Percentiles rank a stretch among this genome's conserved stretches.
These are phyloP conservation scores for Drosophila mulleri DNA, from an alignment of 2,888 invertebrate genomes.

Conservation along the genomic window DNA sequence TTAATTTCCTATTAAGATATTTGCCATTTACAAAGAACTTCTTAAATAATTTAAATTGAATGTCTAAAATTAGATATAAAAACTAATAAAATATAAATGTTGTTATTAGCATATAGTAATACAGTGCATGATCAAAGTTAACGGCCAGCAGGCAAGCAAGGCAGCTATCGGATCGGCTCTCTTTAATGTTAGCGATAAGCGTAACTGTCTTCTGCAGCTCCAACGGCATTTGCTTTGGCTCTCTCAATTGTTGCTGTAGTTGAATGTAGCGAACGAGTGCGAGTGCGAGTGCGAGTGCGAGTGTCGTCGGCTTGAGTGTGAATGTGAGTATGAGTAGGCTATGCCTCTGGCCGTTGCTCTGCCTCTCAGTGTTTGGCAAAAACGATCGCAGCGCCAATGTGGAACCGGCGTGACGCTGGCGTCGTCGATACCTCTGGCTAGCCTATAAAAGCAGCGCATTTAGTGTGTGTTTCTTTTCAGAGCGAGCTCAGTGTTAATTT, in stretches of 20 bases:
- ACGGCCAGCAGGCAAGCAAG: constrained; percentile 7
- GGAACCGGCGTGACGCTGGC: constrained; percentile 38
- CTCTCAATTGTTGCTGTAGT: constrained; percentile 31
- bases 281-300: constrained; percentile 2
- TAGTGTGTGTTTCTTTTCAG: constrained; percentile 81
- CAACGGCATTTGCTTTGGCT: constrained; percentile 19
- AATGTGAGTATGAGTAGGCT: constrained; percentile 16
- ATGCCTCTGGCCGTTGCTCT: constrained; percentile 25
- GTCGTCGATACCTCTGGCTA: constrained; percentile 23
- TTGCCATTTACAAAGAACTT: background rate
- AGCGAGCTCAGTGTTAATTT: constrained; percentile 83
- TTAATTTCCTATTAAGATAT: background rate
- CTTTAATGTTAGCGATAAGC: constrained; percentile 46
- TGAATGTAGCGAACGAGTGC: constrained; percentile 14
- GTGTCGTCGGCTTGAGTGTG: constrained; percentile 9
- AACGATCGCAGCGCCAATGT: constrained; percentile 58
- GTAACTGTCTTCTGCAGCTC: constrained; percentile 27
- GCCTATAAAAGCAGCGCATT: constrained; percentile 83
- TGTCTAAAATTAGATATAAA: too few relatives aligned
- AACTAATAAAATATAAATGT: background rate
- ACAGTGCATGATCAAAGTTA: background rate
- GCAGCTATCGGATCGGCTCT: constrained; percentile 22
- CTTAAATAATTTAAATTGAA: background rate
- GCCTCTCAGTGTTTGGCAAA: constrained; percentile 63
- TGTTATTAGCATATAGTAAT: background rate